Evolutionary conservation across 1,140 invertebrate genomes (phyloP), one percentile per base, ranked within the genome.

Genomic region (Octopus sinensis): DNA sequence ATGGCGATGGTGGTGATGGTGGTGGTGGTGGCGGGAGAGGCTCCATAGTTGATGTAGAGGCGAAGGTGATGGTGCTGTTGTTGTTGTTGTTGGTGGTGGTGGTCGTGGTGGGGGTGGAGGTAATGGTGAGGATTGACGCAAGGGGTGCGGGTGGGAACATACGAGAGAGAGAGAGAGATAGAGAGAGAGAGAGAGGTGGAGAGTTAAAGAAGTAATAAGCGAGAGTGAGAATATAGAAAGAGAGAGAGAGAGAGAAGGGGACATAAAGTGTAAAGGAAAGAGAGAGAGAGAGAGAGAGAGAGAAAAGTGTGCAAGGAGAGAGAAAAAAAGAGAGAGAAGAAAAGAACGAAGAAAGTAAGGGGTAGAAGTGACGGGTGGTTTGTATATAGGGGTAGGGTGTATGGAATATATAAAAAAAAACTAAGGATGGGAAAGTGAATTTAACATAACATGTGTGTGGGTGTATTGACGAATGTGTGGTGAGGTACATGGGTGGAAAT

Each of bases 161-260:
- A 54, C 53, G n/a, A 76, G 53, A 53, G 51, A 81, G 53, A 81
- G 71, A n/a, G n/a, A n/a, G n/a, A n/a, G n/a, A n/a, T n/a, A n/a
- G n/a, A n/a, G n/a, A n/a, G n/a, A 82, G 17, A 80, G 51, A 76
- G 6, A 68, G n/a, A 17, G 7, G 13, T n/a, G 52, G 54, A 79
- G 1, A 12, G 17, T 17, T 1, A 62, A 62, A 1, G 56, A 62
- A 23, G 75, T 13, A 43, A 80, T 6, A 80, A n/a, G 51, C 73
- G 10, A 10, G 75, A 80, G 71, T 52, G 54, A n/a, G 51, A 52
- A 53, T 23, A 53, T 12, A 76, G 56, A 68, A 75, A 51, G 23
- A 53, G 75, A n/a, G n/a, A n/a, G n/a, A 53, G 75, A 13, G 71
- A 76, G 80, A 80, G 71, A 13, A 80, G 53, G 5, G n/a, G 78